Evolutionary conservation across 2,113 vertebrate genomes (phyloP).

Genomic region (Scytalopus superciliaris): DNA sequence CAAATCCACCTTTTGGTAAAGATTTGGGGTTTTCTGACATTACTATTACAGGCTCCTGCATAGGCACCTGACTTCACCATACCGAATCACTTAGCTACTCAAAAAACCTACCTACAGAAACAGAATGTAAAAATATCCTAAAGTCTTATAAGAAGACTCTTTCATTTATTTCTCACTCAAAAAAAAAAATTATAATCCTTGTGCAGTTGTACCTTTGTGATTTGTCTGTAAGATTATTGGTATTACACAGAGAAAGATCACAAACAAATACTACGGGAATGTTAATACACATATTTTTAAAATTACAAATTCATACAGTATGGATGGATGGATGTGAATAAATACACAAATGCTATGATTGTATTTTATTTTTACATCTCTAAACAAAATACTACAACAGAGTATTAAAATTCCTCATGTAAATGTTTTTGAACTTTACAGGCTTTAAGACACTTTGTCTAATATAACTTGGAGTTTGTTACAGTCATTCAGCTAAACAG

Average conservation of each 20-base stretch:
- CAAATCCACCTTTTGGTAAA: not conserved
- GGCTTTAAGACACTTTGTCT: not conserved
- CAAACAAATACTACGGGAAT: not conserved
- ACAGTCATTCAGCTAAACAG: not conserved
- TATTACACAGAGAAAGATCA: not conserved
- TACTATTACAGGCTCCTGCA: not conserved
- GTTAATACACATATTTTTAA: not conserved
- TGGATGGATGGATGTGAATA: not conserved
- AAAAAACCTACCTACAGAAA: not conserved
- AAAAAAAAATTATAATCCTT: not conserved
- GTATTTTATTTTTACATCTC: not conserved
- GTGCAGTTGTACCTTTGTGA: not conserved
- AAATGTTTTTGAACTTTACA: not conserved
- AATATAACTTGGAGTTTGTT: not conserved
- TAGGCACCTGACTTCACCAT: not conserved
- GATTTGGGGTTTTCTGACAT: not conserved
- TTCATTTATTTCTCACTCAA: not conserved
- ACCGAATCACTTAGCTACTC: not conserved
- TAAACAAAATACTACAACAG: not conserved
- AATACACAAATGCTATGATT: not conserved
- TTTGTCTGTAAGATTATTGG: not conserved
- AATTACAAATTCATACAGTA: not conserved
- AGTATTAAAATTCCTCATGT: not conserved
- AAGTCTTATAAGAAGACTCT: not conserved
- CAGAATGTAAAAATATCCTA: accelerated